These are phyloP conservation scores for Dysdera silvatica DNA, from an alignment of 1,140 invertebrate genomes.

Conservation along the genomic window DNA sequence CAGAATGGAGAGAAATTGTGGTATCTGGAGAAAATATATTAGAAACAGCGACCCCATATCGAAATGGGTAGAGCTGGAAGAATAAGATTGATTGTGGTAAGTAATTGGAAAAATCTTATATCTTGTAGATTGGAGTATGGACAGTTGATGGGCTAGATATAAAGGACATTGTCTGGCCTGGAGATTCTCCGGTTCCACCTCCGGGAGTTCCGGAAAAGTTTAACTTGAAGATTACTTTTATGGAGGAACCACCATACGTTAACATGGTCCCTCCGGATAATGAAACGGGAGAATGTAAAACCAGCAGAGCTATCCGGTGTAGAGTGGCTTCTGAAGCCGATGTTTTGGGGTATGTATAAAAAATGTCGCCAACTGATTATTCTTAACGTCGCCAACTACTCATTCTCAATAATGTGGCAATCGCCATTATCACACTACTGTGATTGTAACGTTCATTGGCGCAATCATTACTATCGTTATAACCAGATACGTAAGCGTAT, in stretches of 20 bases:
- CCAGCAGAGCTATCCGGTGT: constrained; percentile 75
- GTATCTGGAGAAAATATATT: too few species aligned
- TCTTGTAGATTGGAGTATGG: constrained; percentile 72
- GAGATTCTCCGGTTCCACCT: constrained; percentile 85
- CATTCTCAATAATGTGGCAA: too few species aligned
- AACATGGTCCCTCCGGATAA: constrained; percentile 78
- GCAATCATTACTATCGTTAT: too few species aligned
- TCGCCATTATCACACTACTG: too few species aligned
- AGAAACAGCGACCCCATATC: too few species aligned
- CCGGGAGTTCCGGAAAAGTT: constrained; percentile 95
- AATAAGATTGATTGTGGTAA: too few species aligned
- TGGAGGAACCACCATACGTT: constrained; percentile 94
- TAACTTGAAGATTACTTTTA: constrained; percentile 87
- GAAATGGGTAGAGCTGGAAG: too few species aligned
- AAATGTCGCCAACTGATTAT: too few species aligned
- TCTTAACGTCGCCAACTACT: too few species aligned
- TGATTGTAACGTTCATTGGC: too few species aligned
- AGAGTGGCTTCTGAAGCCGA: constrained; percentile 40
- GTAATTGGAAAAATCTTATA: not conserved
- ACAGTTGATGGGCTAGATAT: constrained; percentile 81
- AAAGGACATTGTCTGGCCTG: constrained; percentile 97
- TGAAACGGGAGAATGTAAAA: constrained; percentile 68
- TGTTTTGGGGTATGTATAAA: constrained; percentile 16
- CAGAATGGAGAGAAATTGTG: too few species aligned
- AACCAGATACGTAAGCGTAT: too few species aligned